Conservation (phyloP, 2,113 vertebrate species). For the Phalacrocorax carbo region DNA sequence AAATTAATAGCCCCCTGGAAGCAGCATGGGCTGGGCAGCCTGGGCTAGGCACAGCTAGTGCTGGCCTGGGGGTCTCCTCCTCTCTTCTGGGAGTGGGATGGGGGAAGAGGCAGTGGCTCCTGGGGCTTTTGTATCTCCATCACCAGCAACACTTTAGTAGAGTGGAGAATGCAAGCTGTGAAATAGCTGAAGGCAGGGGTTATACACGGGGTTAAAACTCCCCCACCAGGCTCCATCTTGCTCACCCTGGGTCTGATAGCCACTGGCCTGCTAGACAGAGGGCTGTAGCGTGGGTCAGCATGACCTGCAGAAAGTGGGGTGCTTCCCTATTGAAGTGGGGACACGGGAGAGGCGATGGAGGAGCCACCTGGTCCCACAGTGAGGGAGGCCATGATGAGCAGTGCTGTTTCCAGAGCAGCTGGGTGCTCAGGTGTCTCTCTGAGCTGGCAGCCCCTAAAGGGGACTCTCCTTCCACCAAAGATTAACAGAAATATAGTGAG, state of each 20-base stretch:
- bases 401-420: neutral
- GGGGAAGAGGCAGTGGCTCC: neutral
- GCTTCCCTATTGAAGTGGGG: neutral
- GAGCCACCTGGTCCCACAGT: neutral
- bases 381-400: neutral
- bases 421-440: neutral
- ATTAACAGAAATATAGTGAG: neutral
- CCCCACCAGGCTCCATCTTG: neutral
- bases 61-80: neutral
- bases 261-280: neutral
- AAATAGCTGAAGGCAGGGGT: neutral
- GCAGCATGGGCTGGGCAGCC: neutral
- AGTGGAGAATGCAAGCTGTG: neutral
- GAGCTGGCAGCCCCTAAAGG: neutral
- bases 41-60: neutral
- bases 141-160: neutral
- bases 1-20: neutral
- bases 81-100: neutral
- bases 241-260: neutral
- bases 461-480: neutral
- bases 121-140: neutral
- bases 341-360: neutral
- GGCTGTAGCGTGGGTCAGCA: rapidly evolving
- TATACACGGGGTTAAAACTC: neutral
- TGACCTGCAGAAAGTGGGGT: neutral